Conservation (phyloP, 2,797 vertebrate genomes). For the Gorsachius magnificus region DNA sequence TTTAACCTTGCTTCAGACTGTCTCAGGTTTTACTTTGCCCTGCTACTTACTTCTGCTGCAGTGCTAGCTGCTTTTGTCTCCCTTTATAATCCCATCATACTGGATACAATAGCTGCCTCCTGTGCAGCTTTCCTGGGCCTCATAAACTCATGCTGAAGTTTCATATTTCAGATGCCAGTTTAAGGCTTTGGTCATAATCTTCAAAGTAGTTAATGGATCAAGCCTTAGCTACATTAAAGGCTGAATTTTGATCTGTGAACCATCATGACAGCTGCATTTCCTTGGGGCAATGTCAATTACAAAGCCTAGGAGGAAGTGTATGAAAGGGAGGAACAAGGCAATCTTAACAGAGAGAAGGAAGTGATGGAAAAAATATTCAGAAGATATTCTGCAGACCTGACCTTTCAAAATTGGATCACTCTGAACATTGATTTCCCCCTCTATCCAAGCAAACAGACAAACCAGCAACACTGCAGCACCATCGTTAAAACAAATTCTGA, state of each 20-base stretch:
- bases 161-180: conserved; percentile 54
- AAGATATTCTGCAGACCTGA: background rate
- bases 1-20: background rate
- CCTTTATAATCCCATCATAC: accelerated
- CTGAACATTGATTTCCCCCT: background rate
- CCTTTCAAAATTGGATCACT: background rate
- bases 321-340: background rate
- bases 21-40: background rate
- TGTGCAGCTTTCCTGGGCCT: conserved; percentile 28
- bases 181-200: conserved; percentile 60
- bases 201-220: conserved; percentile 63
- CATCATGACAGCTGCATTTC: conserved; percentile 45
- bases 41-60: background rate
- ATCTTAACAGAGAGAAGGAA: background rate
- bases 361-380: background rate
- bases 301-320: conserved; percentile 3
- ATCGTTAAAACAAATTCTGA: background rate
- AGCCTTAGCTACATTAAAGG: conserved; percentile 49
- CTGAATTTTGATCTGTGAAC: conserved; percentile 59
- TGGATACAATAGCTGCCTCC: conserved; percentile 4
- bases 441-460: background rate
- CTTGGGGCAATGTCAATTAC: conserved; percentile 23
- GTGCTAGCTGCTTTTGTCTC: background rate
- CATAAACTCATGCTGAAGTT: conserved; percentile 35
- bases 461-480: background rate